Evolutionary conservation across 2,797 vertebrate genomes (phyloP), one percentile per base, ranked within the genome.

Genomic region (Antennarius maculatus): DNA sequence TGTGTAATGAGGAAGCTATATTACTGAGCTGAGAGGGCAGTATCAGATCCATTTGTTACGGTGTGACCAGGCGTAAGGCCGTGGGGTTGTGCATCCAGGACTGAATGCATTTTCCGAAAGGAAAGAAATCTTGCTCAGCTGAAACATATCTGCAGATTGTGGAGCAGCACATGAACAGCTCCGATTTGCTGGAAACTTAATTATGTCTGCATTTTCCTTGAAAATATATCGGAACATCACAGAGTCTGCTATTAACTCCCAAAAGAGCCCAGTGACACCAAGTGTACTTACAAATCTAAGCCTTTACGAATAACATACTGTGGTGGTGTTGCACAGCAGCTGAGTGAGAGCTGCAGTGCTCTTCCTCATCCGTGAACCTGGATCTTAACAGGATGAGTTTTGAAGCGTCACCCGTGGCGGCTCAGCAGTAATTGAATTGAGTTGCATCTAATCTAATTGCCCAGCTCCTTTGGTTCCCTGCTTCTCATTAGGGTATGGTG

Each of bases 381-480:
- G 87, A 92, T 93, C 89, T 91, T 92, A 93, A 94, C 90, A 91
- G 89, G 92, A 93, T 93, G 90, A 93, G 88, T 92, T 92, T 89
- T 92, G 92, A 91, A 92, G 90, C 87, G 62, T 92, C 91, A 93
- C 90, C 91, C 91, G 77, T 91, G 83, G 92, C 83, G 89, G 89
- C 87, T 92, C 88, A 84, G 89, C 81, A 71, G 84, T 94, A 93
- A 93, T 93, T 93, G 90, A 92, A 93, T 94, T 92, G 88, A 92
- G 88, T 92, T 92, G 91, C 90, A 92, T 94, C 91, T 93, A 93
- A 94, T 93, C 92, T 93, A 78, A 88, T 92, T 91, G 89, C 84
- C 86, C 83, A 72, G 82, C 77, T 88, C 84, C 66, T 90, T 88
- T 86, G 82, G 85, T 86, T 88, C 80, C 76, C 80, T 88, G 83